phyloP scores from a whole-genome alignment of 2,113 vertebrate species.

The Heliornis fulica region DNA sequence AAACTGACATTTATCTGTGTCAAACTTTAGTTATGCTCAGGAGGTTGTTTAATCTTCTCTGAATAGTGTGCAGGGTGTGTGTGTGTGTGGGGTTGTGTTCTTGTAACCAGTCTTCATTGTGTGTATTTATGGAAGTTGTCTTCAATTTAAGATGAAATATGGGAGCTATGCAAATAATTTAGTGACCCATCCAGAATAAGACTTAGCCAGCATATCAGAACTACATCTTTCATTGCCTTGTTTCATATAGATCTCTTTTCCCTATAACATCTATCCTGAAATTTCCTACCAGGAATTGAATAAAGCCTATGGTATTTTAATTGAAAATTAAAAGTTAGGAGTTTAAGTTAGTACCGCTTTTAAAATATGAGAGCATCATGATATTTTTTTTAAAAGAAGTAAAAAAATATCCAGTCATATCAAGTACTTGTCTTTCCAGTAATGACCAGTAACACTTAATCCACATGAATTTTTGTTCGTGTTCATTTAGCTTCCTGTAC shows the following conservation, averaged over 20 bases:
- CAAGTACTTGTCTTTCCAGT: neutral
- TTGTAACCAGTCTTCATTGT: neutral
- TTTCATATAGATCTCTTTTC: neutral
- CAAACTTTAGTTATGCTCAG: constrained; percentile 54
- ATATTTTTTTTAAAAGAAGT: too few species aligned
- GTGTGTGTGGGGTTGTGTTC: neutral
- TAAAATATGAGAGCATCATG: accelerated
- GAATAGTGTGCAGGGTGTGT: neutral
- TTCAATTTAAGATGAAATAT: constrained; percentile 27
- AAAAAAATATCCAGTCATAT: neutral
- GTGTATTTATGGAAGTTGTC: constrained; percentile 31
- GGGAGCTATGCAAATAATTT: constrained; percentile 27
- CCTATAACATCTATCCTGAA: neutral
- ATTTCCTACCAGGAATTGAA: neutral
- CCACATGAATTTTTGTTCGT: neutral
- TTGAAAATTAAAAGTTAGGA: neutral
- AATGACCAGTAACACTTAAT: neutral
- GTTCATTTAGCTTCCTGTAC: neutral
- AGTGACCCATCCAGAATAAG: neutral
- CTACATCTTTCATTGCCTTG: neutral
- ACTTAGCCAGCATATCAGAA: neutral
- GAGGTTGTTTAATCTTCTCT: constrained; percentile 28
- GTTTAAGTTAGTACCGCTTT: neutral
- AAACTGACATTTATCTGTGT: constrained; percentile 14
- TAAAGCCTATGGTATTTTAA: neutral